phyloP scores from a whole-genome alignment of 2,797 vertebrate species.

The Coregonus ussuriensis region DNA sequence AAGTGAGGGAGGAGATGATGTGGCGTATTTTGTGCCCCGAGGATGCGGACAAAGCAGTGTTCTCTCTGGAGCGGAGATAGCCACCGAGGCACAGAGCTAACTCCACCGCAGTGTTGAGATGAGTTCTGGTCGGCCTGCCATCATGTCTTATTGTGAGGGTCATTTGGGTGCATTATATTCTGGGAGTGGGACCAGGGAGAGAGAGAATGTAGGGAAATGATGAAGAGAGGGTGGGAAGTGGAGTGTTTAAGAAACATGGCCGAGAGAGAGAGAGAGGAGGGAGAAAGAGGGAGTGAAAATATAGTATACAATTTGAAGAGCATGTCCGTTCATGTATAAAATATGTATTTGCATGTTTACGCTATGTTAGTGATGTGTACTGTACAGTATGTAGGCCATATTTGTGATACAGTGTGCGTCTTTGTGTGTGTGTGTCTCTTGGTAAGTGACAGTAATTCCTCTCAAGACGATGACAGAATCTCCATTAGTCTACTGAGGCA shows the following conservation, averaged over 20 bases:
- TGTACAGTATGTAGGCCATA: slow-evolving; percentile 12
- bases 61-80: not conserved
- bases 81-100: not conserved
- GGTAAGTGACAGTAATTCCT: slow-evolving; percentile 3
- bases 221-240: slow-evolving; percentile 3
- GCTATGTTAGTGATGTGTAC: slow-evolving; percentile 1
- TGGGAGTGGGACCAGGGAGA: not conserved
- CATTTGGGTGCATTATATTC: not conserved
- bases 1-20: not conserved
- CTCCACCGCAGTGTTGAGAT: not conserved
- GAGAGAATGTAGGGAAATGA: slow-evolving; percentile 11
- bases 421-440: slow-evolving; percentile 13
- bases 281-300: not conserved
- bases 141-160: not conserved
- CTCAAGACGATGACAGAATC: slow-evolving; percentile 42
- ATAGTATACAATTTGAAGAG: not conserved
- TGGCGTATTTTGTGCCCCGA: not conserved
- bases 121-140: not conserved
- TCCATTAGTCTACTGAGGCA: not conserved
- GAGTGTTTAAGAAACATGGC: slow-evolving; percentile 17
- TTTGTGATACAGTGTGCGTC: slow-evolving; percentile 11
- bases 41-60: not conserved
- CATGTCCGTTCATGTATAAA: slow-evolving; percentile 4
- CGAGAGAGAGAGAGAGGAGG: not conserved
- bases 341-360: not conserved